Evolutionary conservation across 2,113 vertebrate species (phyloP).

Genomic region (Emydura subglobosa): DNA sequence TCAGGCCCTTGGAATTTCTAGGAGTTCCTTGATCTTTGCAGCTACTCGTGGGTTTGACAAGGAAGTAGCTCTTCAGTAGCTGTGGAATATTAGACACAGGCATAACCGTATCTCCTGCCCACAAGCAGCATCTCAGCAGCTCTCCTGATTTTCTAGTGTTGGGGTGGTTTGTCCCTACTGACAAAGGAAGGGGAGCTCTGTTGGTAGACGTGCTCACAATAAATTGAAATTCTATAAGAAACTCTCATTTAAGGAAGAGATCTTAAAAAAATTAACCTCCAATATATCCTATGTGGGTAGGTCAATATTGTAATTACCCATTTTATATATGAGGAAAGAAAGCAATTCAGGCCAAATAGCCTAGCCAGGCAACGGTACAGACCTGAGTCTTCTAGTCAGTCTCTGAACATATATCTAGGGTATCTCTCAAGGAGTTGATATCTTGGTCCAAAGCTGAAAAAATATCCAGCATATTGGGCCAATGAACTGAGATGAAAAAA

Average conservation of each 20-base stretch:
- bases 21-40: constrained; percentile 29
- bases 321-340: not conserved
- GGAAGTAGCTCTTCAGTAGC: not conserved
- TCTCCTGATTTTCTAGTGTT: not conserved
- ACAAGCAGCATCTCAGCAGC: not conserved
- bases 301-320: not conserved
- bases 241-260: not conserved
- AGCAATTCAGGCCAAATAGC: not conserved
- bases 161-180: not conserved
- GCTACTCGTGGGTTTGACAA: not conserved
- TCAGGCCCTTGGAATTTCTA: constrained; percentile 32
- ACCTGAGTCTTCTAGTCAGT: not conserved
- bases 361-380: not conserved
- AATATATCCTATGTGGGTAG: not conserved
- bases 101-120: not conserved
- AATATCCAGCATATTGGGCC: not conserved
- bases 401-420: not conserved
- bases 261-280: not conserved
- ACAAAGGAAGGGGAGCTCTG: not conserved
- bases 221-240: not conserved
- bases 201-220: not conserved
- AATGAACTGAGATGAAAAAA: not conserved
- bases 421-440: not conserved
- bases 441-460: not conserved
- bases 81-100: not conserved